Base-by-base conservation (phyloP, 2,888 invertebrate genomes). In the Drosophila pseudotakahashii region DNA sequence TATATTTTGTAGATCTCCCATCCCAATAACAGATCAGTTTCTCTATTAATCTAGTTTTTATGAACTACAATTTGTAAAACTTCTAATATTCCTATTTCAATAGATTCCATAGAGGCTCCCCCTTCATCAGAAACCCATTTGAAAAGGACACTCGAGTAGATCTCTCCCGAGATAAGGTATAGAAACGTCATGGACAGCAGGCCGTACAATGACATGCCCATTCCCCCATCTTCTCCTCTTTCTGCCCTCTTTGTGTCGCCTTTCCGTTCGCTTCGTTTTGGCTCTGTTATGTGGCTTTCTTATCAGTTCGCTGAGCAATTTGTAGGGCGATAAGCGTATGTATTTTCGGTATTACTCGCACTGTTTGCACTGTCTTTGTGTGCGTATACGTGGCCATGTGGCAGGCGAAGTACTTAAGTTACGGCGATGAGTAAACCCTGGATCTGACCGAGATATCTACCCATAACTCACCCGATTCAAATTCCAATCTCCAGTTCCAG, bases 291-390 rank as follows among this genome's bases (percentile, higher is more conserved):
- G 73, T 63, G 67, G 75, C 71, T 50, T 60, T 67, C 69, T 81
- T 84, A 81, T 84, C 80, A 81, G 80, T 66, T 53, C 57, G 67
- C 45, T 39, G 69, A 73, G 61, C 53, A 64, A 55, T 79, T 73
- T 75, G 64, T 82, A 32, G 37, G 57, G 73, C 79, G 80, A 81
- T 81, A 81, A 81, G 84, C 70, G 70, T 75, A 77, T 81, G 79
- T 81, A 81, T 81, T 81, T 81, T 77, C 67, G 81, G 80, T 77
- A 79, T 81, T 79, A 81, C 71, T 77, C 79, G 69, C 67, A 70
- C 64, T 55, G 30, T 60, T 45, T 64, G 58, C 32, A 19, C 54
- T 54, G 58, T 14, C 58, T n/a, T 16, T 54, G 42, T 63, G 41
- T 55, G 45, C 37, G 36, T 76, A 60, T 69, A 61, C 63, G 78